Percentiles rank a stretch among this genome's conserved stretches.
Evolutionary conservation across 1,140 invertebrate species (phyloP).

Genomic region (Teleogryllus occipitalis): DNA sequence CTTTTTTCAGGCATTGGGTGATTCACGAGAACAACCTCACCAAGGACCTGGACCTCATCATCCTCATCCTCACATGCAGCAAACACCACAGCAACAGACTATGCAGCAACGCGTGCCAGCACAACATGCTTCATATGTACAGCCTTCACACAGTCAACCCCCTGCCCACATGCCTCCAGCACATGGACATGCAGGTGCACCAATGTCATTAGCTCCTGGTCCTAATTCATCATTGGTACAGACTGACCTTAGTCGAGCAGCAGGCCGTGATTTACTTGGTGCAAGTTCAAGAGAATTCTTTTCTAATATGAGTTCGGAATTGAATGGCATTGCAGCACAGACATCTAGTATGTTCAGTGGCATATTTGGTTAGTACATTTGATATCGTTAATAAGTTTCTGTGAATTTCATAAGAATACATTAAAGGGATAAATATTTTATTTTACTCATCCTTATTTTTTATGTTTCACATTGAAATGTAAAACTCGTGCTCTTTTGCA

Average conservation of each 20-base stretch:
- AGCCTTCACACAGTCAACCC: neutral
- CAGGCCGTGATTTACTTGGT: slow-evolving; percentile 24
- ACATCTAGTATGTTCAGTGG: slow-evolving; percentile 87
- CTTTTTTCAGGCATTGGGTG: slow-evolving; percentile 34
- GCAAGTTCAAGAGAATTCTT: slow-evolving; percentile 67
- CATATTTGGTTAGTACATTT: slow-evolving; percentile 61
- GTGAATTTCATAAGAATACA: too few species aligned
- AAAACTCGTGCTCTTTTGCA: too few species aligned
- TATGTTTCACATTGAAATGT: too few species aligned
- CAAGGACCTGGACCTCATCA: neutral
- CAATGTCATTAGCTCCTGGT: slow-evolving; percentile 19
- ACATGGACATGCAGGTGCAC: neutral
- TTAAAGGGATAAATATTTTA: too few species aligned
- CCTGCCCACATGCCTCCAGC: slow-evolving; percentile 18
- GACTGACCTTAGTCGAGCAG: slow-evolving; percentile 28
- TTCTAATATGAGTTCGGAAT: slow-evolving; percentile 77
- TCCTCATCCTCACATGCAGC: neutral
- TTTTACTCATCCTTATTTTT: too few species aligned
- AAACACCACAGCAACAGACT: neutral
- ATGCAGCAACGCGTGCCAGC: neutral
- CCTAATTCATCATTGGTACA: slow-evolving; percentile 24
- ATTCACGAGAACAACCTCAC: slow-evolving; percentile 32
- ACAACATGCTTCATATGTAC: slow-evolving; percentile 15
- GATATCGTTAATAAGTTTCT: too few species aligned
- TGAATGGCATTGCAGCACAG: slow-evolving; percentile 82